A percentile compares a stretch with the other conserved stretches of the same genome.
phyloP scores from a whole-genome alignment of 2,113 vertebrate species.

The Oncorhynchus kisutch region DNA sequence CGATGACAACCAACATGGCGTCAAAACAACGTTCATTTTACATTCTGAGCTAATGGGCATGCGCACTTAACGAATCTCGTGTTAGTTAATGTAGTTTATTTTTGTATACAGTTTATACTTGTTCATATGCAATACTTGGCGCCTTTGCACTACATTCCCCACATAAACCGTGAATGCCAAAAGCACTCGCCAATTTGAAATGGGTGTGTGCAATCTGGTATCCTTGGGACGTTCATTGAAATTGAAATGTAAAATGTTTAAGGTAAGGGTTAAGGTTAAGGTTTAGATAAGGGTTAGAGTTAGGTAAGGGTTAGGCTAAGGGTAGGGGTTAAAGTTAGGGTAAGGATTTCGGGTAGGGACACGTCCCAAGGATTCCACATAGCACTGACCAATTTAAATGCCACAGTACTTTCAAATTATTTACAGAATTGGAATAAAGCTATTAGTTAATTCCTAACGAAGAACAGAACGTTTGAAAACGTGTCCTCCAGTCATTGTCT shows the following conservation, averaged over 20 bases:
- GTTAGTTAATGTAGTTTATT: slow-evolving; percentile 71
- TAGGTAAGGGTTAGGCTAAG: no score
- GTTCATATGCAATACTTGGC: fast-evolving
- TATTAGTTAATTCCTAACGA: neutral
- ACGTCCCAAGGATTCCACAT: no score
- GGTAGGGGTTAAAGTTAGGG: no score
- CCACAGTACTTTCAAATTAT: slow-evolving; percentile 11
- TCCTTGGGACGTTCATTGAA: no score
- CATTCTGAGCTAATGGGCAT: slow-evolving; percentile 41
- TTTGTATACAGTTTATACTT: fast-evolving
- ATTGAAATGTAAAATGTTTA: no score
- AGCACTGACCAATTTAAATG: slow-evolving; percentile 49
- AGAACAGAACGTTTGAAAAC: neutral
- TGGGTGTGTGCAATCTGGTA: no score
- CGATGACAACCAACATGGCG: slow-evolving; percentile 71
- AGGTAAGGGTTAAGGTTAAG: no score
- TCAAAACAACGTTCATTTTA: slow-evolving; percentile 73
- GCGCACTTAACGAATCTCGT: slow-evolving; percentile 30
- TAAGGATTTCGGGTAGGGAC: no score
- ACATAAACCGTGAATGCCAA: neutral
- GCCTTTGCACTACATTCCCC: slow-evolving; percentile 67
- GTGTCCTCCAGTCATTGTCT: neutral
- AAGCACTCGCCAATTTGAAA: slow-evolving; percentile 41
- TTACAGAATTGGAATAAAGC: slow-evolving; percentile 19
- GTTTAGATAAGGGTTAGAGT: no score